Percentiles rank a stretch among this genome's conserved stretches.
Conservation (phyloP, 2,888 invertebrate species). For the Venusia cambrica region DNA sequence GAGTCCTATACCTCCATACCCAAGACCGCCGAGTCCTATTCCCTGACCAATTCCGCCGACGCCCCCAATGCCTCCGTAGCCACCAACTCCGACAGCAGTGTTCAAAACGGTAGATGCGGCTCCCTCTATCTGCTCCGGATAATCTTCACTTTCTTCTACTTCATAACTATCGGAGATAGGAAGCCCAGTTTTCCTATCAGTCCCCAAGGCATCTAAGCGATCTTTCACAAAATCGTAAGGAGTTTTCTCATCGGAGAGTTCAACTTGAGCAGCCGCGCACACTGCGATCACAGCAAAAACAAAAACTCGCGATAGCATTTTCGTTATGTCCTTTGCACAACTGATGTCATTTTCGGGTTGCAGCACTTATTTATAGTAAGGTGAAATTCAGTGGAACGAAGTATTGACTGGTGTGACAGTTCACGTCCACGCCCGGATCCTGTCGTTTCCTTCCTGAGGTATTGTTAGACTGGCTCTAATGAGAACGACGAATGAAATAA, state of each 20-base stretch:
- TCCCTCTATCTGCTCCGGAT: slow-evolving; percentile 70
- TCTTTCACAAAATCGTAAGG: slow-evolving; percentile 73
- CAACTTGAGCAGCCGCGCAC: slow-evolving; percentile 52
- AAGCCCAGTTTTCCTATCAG: slow-evolving; percentile 55
- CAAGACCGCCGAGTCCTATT: too few relatives aligned
- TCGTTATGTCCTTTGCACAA: slow-evolving; percentile 59
- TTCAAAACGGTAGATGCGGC: slow-evolving; percentile 67
- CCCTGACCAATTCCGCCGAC: slow-evolving; percentile 34
- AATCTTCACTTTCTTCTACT: slow-evolving; percentile 81
- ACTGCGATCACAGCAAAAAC: slow-evolving; percentile 48
- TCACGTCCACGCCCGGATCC: slow-evolving; percentile 58
- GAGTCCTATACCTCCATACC: too few relatives aligned
- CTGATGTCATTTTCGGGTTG: slow-evolving; percentile 70
- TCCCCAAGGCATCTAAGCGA: slow-evolving; percentile 56
- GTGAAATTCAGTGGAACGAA: slow-evolving; percentile 72
- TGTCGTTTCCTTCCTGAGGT: slow-evolving; percentile 76
- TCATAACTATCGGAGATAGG: slow-evolving; percentile 77
- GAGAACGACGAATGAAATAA: slow-evolving; percentile 68
- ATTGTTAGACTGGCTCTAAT: slow-evolving; percentile 75
- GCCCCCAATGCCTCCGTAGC: too few relatives aligned
- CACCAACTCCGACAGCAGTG: slow-evolving; percentile 56
- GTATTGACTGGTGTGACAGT: slow-evolving; percentile 64
- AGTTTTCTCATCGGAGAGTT: slow-evolving; percentile 63
- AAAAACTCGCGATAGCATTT: slow-evolving; percentile 59
- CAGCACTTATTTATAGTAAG: slow-evolving; percentile 73